Conservation (phyloP, 2,888 invertebrate genomes). For the Scrobipalpa costella region DNA sequence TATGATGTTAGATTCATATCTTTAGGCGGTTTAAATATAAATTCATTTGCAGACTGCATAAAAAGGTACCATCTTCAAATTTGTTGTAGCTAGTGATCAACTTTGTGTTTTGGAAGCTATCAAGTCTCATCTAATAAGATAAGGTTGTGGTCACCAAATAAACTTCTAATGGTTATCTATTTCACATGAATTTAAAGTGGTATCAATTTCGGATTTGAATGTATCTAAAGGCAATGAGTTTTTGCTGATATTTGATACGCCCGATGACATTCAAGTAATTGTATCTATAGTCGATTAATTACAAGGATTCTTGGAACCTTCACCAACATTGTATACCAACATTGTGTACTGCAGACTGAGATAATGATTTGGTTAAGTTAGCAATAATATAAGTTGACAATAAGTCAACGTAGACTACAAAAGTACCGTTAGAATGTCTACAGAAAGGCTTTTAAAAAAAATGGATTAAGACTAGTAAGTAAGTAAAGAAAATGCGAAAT, state of each 20-base stretch:
- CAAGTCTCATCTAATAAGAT: too few species aligned
- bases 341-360: too few species aligned
- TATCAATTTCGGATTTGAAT: not conserved
- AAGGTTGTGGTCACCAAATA: too few species aligned
- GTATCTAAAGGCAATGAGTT: constrained; percentile 4
- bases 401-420: too few species aligned
- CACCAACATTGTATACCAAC: not conserved
- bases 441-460: too few species aligned
- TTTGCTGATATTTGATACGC: constrained; percentile 7
- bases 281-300: not conserved
- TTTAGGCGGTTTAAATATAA: not conserved
- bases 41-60: not conserved
- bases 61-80: not conserved
- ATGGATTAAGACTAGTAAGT: too few species aligned
- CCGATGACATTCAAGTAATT: constrained; percentile 16
- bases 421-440: too few species aligned
- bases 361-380: too few species aligned
- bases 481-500: too few species aligned
- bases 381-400: too few species aligned
- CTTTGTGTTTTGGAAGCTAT: too few species aligned
- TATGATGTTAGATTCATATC: not conserved
- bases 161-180: not conserved
- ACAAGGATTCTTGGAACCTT: constrained; percentile 19
- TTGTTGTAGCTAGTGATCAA: too few species aligned
- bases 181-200: not conserved